Evolutionary conservation across 1,140 invertebrate species (phyloP).

Genomic region (Drosophila suzukii): DNA sequence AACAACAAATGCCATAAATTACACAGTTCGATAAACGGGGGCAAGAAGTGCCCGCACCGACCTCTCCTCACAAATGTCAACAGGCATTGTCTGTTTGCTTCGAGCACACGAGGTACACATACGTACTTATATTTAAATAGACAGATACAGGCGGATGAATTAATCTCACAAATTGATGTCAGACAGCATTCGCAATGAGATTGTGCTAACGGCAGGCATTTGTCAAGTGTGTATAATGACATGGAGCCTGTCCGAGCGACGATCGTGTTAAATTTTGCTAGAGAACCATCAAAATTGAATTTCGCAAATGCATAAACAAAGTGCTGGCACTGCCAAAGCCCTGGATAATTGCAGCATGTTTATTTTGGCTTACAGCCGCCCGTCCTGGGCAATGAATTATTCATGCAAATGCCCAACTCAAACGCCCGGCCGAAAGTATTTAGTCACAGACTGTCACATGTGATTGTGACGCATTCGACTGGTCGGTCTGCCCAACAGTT

Average conservation of each 20-base stretch:
- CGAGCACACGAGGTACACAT: constrained; percentile 11
- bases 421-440: constrained; percentile 54
- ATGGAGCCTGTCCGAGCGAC: constrained; percentile 14
- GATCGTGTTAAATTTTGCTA: constrained; percentile 47
- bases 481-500: constrained; percentile 36
- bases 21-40: constrained; percentile 61
- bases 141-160: constrained; percentile 37
- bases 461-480: constrained; percentile 44
- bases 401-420: constrained; percentile 52
- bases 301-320: constrained; percentile 45
- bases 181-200: constrained; percentile 55
- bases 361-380: constrained; percentile 51
- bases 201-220: constrained; percentile 47
- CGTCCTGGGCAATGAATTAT: constrained; percentile 52
- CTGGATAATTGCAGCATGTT: constrained; percentile 57
- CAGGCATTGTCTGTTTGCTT: constrained; percentile 50
- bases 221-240: constrained; percentile 44
- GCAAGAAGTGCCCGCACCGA: constrained; percentile 10
- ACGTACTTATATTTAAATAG: constrained; percentile 28
- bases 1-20: constrained; percentile 80
- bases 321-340: constrained; percentile 21
- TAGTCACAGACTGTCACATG: constrained; percentile 63
- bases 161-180: constrained; percentile 56
- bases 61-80: constrained; percentile 50
- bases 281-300: constrained; percentile 67